Conservation (phyloP, 2,113 vertebrate genomes). For the Micronycteris hirsuta region DNA sequence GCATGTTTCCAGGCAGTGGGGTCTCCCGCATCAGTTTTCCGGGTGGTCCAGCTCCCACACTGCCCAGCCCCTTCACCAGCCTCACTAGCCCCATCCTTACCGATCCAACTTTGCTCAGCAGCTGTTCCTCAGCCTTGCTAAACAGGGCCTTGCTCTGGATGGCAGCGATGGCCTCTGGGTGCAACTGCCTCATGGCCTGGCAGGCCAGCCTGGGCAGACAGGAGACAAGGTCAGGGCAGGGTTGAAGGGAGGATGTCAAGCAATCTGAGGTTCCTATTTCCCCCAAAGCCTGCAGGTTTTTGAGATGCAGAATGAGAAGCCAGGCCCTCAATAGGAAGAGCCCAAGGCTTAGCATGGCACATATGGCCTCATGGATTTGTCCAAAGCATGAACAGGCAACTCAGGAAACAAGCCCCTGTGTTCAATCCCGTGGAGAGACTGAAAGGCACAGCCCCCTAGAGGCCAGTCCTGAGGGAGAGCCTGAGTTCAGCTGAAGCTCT, state of each 20-base stretch:
- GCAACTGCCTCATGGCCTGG: conserved; percentile 96
- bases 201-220: conserved; percentile 86
- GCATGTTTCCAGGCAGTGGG: background rate
- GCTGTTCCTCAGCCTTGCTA: conserved; percentile 92
- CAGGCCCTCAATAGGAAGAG: background rate
- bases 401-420: background rate
- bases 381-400: background rate
- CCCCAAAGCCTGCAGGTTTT: background rate
- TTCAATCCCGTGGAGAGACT: background rate
- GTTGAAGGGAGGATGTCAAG: background rate
- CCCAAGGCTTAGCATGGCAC: background rate
- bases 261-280: background rate
- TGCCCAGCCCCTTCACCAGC: background rate
- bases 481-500: background rate
- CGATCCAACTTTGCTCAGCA: conserved; percentile 92
- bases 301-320: background rate
- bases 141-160: conserved; percentile 97
- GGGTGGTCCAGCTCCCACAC: background rate
- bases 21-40: background rate
- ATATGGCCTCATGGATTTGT: background rate
- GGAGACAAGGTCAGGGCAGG: background rate
- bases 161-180: conserved; percentile 94
- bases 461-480: background rate
- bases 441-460: background rate
- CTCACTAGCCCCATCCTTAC: conserved; percentile 80